A percentile compares a stretch with the other conserved stretches of the same genome.
Evolutionary conservation across 2,888 invertebrate genomes (phyloP).

Genomic region (Philhelius pedissequus): DNA sequence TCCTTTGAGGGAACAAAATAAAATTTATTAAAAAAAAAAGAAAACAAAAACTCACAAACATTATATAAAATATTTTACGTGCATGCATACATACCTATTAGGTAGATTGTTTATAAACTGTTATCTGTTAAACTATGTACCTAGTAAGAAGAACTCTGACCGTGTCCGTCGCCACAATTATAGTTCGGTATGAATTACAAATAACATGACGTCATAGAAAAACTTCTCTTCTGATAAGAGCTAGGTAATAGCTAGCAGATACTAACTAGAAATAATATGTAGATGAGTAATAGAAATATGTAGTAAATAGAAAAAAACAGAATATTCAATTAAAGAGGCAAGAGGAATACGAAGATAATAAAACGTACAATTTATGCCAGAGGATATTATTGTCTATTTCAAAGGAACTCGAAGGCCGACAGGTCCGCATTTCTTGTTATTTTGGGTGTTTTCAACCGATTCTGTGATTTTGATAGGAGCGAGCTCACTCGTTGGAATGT

Average conservation of each 20-base stretch:
- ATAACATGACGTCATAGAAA: slow-evolving; percentile 56
- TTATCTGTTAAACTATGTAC: slow-evolving; percentile 48
- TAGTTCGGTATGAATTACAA: slow-evolving; percentile 42
- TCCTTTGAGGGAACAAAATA: slow-evolving; percentile 10
- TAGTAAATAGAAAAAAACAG: background rate
- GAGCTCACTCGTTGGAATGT: slow-evolving; percentile 10
- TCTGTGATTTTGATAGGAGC: slow-evolving; percentile 20
- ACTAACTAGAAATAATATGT: no score
- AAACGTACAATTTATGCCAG: slow-evolving; percentile 45
- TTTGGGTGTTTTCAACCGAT: background rate
- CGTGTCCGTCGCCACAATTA: slow-evolving; percentile 23
- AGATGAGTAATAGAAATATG: background rate
- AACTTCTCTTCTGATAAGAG: slow-evolving; percentile 36
- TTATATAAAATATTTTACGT: slow-evolving; percentile 6
- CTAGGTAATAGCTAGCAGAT: background rate
- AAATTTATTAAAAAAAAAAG: no score
- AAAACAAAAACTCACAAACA: slow-evolving; percentile 12
- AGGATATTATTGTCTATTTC: slow-evolving; percentile 28
- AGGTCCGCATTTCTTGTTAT: slow-evolving; percentile 11
- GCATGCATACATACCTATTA: background rate
- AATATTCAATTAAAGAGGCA: slow-evolving; percentile 28
- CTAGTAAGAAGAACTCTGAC: slow-evolving; percentile 50
- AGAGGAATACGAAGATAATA: slow-evolving; percentile 7
- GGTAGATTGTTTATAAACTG: background rate
- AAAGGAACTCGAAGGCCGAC: background rate